A percentile compares a stretch with the other conserved stretches of the same genome.
phyloP scores from a whole-genome alignment of 92 coral and sea anemone species.

The Isaurus tuberculatus region DNA sequence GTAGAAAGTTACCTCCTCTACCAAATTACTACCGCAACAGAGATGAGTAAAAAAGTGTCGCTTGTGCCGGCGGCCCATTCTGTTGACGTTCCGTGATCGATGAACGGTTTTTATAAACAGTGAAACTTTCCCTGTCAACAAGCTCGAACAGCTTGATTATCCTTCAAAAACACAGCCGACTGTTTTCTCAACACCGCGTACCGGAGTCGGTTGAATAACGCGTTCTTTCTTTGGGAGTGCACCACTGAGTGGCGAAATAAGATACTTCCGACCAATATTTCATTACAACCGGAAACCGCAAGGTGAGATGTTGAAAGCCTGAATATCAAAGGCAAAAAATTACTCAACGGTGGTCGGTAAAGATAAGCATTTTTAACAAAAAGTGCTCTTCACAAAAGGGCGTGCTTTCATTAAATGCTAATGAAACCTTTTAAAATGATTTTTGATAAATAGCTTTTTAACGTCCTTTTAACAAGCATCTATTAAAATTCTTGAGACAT shows the following conservation, averaged over 20 bases:
- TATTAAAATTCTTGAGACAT: background rate
- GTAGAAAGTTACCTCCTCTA: conserved; percentile 20
- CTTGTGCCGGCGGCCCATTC: conserved; percentile 32
- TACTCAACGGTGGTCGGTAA: background rate
- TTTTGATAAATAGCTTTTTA: background rate
- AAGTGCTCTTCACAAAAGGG: background rate
- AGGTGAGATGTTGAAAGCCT: background rate
- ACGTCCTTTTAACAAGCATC: background rate
- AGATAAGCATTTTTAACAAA: background rate
- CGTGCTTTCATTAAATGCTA: background rate
- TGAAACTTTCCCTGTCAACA: conserved; percentile 1
- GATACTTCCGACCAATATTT: conserved; percentile 16
- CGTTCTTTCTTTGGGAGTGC: conserved; percentile 2
- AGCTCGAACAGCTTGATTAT: conserved; percentile 22
- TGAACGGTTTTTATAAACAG: conserved; percentile 6
- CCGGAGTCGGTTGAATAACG: background rate
- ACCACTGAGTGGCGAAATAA: conserved; percentile 3
- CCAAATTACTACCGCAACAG: conserved; percentile 38
- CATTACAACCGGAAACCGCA: background rate
- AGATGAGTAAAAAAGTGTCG: conserved; percentile 32
- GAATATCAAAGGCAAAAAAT: background rate
- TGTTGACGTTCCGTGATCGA: conserved; percentile 20
- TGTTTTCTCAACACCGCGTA: background rate
- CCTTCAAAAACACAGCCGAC: background rate
- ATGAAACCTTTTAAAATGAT: background rate